Base-by-base conservation (phyloP, 2,113 vertebrate genomes). In the Grus americana region DNA sequence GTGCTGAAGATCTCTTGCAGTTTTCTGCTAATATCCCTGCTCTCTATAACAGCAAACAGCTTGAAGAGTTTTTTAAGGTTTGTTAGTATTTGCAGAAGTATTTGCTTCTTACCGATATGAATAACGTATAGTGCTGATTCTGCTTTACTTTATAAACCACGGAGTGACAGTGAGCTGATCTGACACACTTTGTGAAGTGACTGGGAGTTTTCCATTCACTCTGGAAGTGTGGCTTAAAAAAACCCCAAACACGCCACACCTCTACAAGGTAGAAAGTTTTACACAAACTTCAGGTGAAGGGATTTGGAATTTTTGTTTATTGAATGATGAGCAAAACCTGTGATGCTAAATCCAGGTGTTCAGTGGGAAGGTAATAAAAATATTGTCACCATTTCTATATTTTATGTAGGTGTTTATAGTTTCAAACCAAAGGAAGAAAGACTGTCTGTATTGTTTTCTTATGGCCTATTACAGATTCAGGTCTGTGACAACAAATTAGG, bases 51-150 rank as follows among this genome's bases (percentile, higher is more conserved):
- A 99, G 99, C 93, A 98, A 98, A 71, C 98, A 99, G 87, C 98
- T 99, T 57, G 98, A 99, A 95, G 99, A 99, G 40, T 99, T 99
- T 96, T 99, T 99, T 97, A 99, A 99, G 99, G 99, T 99, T 95
- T 84, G 97, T 81, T 92, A 52, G 62, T 91, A 62, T 95, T 96
- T 96, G 71, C 58, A 86, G 84, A 75, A 80, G 36, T 84, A 29
- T 92, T 93, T 94, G 30, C 72, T 92, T 67, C 75, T 93, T 93
- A 80, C 24, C 0, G 6, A 59, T 65, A 5, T 14, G 34, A 73
- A 72, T 89, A 38, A 89, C 85, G 30, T 62, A 1, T 21, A 36
- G 23, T 76, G 47, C 58, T 80, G 78, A 73, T 92, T 89, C 70
- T 95, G 36, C 58, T 95, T 83, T 91, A 12, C 38, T 79, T 46